Percentiles rank a stretch among this genome's conserved stretches.
These are phyloP conservation scores for Drosophila mayri DNA, from an alignment of 1,140 invertebrate genomes.

Conservation along the genomic window DNA sequence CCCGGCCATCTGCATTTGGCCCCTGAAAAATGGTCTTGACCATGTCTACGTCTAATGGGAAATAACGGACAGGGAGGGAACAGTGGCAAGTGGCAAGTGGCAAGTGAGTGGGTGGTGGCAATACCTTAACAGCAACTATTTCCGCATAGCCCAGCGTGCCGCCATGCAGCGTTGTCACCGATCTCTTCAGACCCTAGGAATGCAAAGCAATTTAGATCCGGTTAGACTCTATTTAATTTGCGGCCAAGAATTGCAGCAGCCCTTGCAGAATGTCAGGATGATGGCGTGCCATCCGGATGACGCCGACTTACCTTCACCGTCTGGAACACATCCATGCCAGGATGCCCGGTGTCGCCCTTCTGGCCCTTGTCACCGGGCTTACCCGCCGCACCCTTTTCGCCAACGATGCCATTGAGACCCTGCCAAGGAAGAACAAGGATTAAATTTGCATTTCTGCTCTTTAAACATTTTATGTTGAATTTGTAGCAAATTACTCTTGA, in stretches of 20 bases:
- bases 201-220: slow-evolving; percentile 57
- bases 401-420: slow-evolving; percentile 97
- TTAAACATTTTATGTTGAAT: not conserved
- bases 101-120: slow-evolving; percentile 50
- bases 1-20: slow-evolving; percentile 65
- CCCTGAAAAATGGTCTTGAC: slow-evolving; percentile 61
- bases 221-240: slow-evolving; percentile 52
- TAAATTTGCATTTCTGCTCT: not conserved
- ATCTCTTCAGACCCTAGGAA: slow-evolving; percentile 94
- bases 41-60: slow-evolving; percentile 33
- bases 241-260: slow-evolving; percentile 54
- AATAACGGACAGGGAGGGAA: not conserved
- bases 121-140: slow-evolving; percentile 97
- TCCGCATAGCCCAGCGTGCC: slow-evolving; percentile 95
- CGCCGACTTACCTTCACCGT: slow-evolving; percentile 92
- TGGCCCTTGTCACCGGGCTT: slow-evolving; percentile 94
- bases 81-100: slow-evolving; percentile 6
- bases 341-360: slow-evolving; percentile 93
- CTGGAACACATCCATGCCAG: slow-evolving; percentile 95
- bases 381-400: slow-evolving; percentile 97
- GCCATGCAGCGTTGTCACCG: slow-evolving; percentile 94
- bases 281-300: not conserved
- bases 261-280: slow-evolving; percentile 28
- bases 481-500: not conserved
- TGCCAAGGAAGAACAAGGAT: slow-evolving; percentile 82